These are phyloP conservation scores for Gnatocerus cornutus DNA, from an alignment of 2,888 invertebrate genomes.

Conservation along the genomic window DNA sequence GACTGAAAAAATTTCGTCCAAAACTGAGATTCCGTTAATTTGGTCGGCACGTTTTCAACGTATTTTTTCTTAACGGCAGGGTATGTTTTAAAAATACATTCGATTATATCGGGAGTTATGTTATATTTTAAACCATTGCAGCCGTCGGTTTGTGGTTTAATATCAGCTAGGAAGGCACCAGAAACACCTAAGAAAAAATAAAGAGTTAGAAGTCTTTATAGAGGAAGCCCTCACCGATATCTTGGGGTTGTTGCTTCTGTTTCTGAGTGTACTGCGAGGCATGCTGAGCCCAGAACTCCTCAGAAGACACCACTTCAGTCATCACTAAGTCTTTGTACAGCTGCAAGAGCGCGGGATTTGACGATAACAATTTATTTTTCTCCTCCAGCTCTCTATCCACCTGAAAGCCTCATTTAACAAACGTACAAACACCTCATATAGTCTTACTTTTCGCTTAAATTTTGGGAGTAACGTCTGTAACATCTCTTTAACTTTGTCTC, in stretches of 20 bases:
- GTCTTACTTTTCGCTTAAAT: constrained; percentile 90
- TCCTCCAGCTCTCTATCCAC: constrained; percentile 71
- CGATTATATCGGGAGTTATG: constrained; percentile 96
- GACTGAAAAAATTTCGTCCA: constrained; percentile 99
- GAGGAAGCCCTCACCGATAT: constrained; percentile 78
- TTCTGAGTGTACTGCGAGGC: constrained; percentile 82
- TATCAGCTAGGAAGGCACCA: constrained; percentile 89
- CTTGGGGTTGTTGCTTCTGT: constrained; percentile 84
- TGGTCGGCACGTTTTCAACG: constrained; percentile 94
- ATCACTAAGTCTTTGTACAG: constrained; percentile 98
- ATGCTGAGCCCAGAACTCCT: constrained; percentile 98
- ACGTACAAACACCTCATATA: not conserved
- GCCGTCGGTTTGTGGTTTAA: constrained; percentile 97
- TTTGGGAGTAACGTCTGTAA: constrained; percentile 93
- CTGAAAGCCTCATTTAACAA: constrained; percentile 52
- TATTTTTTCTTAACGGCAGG: constrained; percentile 98
- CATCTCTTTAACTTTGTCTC: constrained; percentile 94
- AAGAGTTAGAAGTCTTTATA: not conserved
- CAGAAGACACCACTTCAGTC: constrained; percentile 94
- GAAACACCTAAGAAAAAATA: constrained; percentile 75
- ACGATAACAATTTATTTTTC: constrained; percentile 83
- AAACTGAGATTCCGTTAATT: constrained; percentile 96
- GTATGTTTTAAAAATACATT: constrained; percentile 99
- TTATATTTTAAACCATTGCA: constrained; percentile 98
- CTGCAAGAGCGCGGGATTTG: constrained; percentile 93